Conservation (phyloP, 2,797 vertebrate genomes). For the Adrianichthys oophorus region DNA sequence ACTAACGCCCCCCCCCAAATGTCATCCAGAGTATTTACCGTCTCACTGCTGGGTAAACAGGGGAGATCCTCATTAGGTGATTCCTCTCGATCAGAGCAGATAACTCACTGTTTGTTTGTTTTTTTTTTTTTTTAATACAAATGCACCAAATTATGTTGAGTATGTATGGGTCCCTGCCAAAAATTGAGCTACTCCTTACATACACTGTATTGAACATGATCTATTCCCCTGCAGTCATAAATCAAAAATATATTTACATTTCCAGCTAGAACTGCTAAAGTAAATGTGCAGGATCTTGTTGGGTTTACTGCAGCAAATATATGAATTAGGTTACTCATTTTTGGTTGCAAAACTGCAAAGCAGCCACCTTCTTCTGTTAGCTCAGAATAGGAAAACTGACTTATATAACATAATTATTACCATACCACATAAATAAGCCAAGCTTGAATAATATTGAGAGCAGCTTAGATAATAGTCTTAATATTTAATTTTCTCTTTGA, state of each 20-base stretch:
- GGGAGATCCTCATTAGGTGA: constrained; percentile 43
- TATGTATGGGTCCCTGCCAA: constrained; percentile 34
- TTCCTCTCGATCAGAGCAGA: constrained; percentile 49
- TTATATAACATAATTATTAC: constrained; percentile 59
- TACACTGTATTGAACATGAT: constrained; percentile 44
- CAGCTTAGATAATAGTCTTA: constrained; percentile 73
- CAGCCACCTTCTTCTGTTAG: constrained; percentile 41
- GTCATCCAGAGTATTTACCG: constrained; percentile 65
- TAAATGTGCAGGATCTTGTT: constrained; percentile 57
- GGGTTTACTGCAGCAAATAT: constrained; percentile 56
- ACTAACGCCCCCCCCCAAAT: constrained; percentile 58
- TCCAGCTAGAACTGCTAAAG: constrained; percentile 47
- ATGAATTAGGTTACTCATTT: constrained; percentile 52
- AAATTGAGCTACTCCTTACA: constrained; percentile 23
- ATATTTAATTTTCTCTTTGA: constrained; percentile 74
- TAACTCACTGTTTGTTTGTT: constrained; percentile 37
- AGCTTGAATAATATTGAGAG: constrained; percentile 63
- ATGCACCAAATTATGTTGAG: constrained; percentile 44
- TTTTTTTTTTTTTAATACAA: constrained; percentile 20
- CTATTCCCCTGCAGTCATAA: constrained; percentile 54
- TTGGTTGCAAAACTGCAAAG: constrained; percentile 52
- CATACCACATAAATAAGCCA: constrained; percentile 62
- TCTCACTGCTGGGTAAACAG: constrained; percentile 59
- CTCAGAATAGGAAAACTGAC: constrained; percentile 35
- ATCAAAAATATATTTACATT: constrained; percentile 68